Percentiles rank a stretch among this genome's conserved stretches.
Evolutionary conservation across 2,888 invertebrate species (phyloP).

Genomic region (Macrosiphum euphorbiae): DNA sequence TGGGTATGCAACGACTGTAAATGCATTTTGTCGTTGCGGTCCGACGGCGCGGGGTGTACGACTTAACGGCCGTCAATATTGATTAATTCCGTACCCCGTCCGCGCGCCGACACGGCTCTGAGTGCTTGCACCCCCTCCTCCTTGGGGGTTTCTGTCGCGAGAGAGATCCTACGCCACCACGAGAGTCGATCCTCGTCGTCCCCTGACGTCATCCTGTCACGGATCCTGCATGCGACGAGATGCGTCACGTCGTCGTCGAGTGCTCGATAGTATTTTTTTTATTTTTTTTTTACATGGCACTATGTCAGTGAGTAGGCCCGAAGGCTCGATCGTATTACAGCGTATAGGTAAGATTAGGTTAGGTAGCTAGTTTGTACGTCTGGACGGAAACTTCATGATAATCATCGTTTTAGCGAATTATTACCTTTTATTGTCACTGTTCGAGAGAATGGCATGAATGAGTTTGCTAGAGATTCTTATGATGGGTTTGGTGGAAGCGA

Average conservation of each 20-base stretch:
- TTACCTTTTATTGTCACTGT: too few relatives aligned
- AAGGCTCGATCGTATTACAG: neutral
- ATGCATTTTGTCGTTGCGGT: conserved; percentile 10
- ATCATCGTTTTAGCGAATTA: too few relatives aligned
- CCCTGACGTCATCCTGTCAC: neutral
- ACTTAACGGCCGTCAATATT: conserved; percentile 54
- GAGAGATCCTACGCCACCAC: neutral
- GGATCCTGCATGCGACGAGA: neutral
- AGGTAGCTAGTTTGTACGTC: neutral
- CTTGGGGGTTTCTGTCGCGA: neutral
- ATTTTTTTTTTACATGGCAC: too few relatives aligned
- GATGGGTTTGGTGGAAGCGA: neutral
- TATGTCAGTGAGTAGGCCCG: too few relatives aligned
- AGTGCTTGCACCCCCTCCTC: neutral
- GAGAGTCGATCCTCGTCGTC: neutral
- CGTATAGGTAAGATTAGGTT: neutral
- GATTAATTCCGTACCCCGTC: conserved; percentile 20
- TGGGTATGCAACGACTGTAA: neutral
- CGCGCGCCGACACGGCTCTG: neutral
- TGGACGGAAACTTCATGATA: neutral
- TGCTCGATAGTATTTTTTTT: neutral
- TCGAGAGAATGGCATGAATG: neutral
- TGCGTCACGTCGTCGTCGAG: neutral
- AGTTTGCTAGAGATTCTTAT: neutral
- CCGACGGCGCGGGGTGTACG: neutral